Conservation (phyloP, 2,888 invertebrate genomes). For the Diloba caeruleocephala region DNA sequence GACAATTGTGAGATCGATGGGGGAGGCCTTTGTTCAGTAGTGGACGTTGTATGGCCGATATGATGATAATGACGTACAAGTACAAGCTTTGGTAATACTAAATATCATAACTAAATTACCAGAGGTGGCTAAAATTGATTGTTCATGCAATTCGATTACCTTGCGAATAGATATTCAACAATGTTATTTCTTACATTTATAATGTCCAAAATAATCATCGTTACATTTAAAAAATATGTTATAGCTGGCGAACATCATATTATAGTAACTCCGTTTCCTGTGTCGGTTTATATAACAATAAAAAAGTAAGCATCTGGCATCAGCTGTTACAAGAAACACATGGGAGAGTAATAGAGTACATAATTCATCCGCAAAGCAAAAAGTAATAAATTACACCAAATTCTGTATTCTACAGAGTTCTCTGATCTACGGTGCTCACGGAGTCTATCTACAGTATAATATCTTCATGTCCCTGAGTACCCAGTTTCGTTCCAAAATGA, state of each 20-base stretch:
- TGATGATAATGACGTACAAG: too few relatives aligned
- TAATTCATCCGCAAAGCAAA: too few relatives aligned
- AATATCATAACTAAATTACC: background rate
- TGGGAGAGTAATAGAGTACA: background rate
- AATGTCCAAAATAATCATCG: too few relatives aligned
- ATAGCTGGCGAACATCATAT: background rate
- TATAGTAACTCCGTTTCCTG: conserved; percentile 9
- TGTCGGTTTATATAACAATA: conserved; percentile 1
- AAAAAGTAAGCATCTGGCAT: conserved; percentile 10
- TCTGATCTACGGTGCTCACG: too few relatives aligned
- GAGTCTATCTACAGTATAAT: too few relatives aligned
- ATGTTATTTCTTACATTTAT: conserved; percentile 3
- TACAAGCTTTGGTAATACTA: background rate
- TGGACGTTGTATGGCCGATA: too few relatives aligned
- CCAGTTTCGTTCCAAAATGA: background rate
- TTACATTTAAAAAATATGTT: background rate
- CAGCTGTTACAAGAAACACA: background rate
- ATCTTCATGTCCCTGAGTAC: too few relatives aligned
- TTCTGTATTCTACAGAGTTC: too few relatives aligned
- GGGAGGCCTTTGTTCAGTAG: too few relatives aligned
- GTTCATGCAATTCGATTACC: conserved; percentile 19
- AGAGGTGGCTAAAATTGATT: conserved; percentile 12
- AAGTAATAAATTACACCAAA: too few relatives aligned
- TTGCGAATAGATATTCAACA: conserved; percentile 13
- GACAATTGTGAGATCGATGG: too few relatives aligned